Percentiles rank a stretch among this genome's conserved stretches.
Conservation (phyloP, 1,140 invertebrate genomes). For the Pseudoatta argentina region DNA sequence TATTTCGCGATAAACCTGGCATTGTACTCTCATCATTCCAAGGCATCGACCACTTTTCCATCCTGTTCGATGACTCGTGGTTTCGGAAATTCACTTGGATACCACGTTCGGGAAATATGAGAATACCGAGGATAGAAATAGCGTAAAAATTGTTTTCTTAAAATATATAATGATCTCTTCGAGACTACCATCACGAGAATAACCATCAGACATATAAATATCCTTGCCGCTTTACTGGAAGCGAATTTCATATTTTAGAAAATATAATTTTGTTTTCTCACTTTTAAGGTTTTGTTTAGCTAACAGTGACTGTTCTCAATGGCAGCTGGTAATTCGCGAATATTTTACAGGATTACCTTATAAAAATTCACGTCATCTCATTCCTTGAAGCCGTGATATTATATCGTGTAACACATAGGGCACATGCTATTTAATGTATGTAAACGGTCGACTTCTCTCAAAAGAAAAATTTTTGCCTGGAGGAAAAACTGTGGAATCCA, state of each 20-base stretch:
- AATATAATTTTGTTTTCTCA: slow-evolving; percentile 29
- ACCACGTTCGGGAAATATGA: not conserved
- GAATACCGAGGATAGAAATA: slow-evolving; percentile 42
- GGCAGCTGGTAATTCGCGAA: slow-evolving; percentile 31
- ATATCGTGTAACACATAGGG: not conserved
- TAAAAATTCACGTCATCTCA: slow-evolving; percentile 46
- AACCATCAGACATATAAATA: slow-evolving; percentile 22
- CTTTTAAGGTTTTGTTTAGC: not conserved
- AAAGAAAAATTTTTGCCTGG: slow-evolving; percentile 28
- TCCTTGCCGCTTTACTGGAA: not conserved
- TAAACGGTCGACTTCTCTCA: slow-evolving; percentile 9
- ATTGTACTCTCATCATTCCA: slow-evolving; percentile 41
- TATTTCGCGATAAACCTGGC: slow-evolving; percentile 37
- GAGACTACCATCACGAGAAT: not conserved
- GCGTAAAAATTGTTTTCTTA: slow-evolving; percentile 29
- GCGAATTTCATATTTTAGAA: slow-evolving; percentile 30
- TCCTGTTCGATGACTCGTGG: slow-evolving; percentile 36
- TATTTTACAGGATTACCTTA: slow-evolving; percentile 32
- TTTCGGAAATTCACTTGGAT: slow-evolving; percentile 44
- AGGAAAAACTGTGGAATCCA: slow-evolving; percentile 15
- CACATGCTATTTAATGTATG: slow-evolving; percentile 29
- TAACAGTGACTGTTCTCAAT: slow-evolving; percentile 27
- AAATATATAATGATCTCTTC: slow-evolving; percentile 7
- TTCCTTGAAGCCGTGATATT: not conserved
- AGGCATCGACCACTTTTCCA: slow-evolving; percentile 44